Percentiles rank a stretch among this genome's conserved stretches.
Conservation (phyloP, 2,888 invertebrate species). For the Protonemura montana region DNA sequence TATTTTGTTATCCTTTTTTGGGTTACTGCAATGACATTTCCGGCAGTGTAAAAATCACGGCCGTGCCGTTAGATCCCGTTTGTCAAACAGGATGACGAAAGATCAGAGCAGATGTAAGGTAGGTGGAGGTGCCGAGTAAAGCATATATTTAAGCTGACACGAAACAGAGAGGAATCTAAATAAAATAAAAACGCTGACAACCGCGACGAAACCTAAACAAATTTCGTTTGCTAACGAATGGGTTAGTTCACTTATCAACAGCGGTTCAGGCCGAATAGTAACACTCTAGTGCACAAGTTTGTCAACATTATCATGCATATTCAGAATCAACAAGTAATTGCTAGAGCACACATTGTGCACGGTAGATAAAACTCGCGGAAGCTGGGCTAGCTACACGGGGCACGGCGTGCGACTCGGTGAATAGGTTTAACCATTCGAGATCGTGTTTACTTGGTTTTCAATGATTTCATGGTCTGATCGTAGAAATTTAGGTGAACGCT, state of each 20-base stretch:
- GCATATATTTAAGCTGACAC: background rate
- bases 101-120: background rate
- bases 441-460: background rate
- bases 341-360: conserved; percentile 10
- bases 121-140: conserved; percentile 2
- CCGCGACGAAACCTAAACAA: background rate
- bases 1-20: background rate
- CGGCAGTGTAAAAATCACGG: background rate
- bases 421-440: background rate
- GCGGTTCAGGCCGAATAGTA: background rate
- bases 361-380: conserved; percentile 10
- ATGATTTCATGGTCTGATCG: background rate
- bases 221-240: background rate
- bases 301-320: conserved; percentile 2
- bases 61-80: background rate
- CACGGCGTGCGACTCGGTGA: background rate
- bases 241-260: background rate
- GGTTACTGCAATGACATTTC: background rate
- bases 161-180: background rate
- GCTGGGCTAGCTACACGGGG: background rate
- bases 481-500: background rate
- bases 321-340: conserved; percentile 25
- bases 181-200: background rate
- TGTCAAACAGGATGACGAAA: background rate
- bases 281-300: background rate